These are phyloP conservation scores for Rhinolophus sinicus DNA, from an alignment of 2,113 vertebrate genomes.

Conservation along the genomic window DNA sequence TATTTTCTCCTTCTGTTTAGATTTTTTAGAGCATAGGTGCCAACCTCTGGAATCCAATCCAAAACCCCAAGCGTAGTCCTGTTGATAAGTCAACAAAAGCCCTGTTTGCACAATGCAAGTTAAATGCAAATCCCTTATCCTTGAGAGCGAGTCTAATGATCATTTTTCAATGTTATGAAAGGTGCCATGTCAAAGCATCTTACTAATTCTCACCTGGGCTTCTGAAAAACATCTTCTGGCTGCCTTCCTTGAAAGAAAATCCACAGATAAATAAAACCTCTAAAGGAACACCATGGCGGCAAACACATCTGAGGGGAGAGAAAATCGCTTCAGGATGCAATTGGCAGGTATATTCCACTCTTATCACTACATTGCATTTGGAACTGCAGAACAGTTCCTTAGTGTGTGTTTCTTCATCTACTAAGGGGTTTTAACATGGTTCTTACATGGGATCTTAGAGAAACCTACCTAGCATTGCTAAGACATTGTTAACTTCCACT, in stretches of 20 bases:
- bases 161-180: conserved; percentile 44
- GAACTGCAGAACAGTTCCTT: neutral
- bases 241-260: conserved; percentile 75
- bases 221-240: conserved; percentile 62
- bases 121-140: conserved; percentile 81
- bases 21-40: conserved; percentile 80
- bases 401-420: neutral
- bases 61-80: conserved; percentile 78
- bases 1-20: conserved; percentile 82
- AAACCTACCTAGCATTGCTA: neutral
- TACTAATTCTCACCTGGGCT: conserved; percentile 71
- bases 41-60: conserved; percentile 83
- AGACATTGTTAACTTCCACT: neutral
- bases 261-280: conserved; percentile 77
- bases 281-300: conserved; percentile 20
- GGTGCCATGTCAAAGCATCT: conserved; percentile 69
- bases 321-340: conserved; percentile 52
- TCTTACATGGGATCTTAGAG: neutral
- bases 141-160: conserved; percentile 73
- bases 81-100: conserved; percentile 84
- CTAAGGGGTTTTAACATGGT: neutral
- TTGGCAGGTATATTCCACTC: fast-evolving
- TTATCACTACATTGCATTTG: neutral
- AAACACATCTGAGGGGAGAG: conserved; percentile 19
- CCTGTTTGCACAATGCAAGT: conserved; percentile 80